Percentiles rank a stretch among this genome's conserved stretches.
These are phyloP conservation scores for Colossoma macropomum DNA, from an alignment of 2,113 vertebrate genomes.

Conservation along the genomic window DNA sequence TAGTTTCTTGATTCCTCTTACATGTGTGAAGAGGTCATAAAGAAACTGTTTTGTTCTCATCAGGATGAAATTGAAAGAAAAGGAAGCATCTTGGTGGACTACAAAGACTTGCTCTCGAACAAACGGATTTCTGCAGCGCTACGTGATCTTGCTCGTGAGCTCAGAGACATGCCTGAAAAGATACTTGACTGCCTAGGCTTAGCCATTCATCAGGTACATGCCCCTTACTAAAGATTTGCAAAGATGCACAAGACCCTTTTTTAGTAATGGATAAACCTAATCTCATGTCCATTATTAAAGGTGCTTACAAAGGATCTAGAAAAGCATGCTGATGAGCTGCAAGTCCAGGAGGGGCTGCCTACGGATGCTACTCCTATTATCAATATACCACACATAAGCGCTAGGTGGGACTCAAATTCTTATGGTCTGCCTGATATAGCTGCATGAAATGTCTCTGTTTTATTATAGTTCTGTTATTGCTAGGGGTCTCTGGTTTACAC, in stretches of 20 bases:
- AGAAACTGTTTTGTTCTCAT: slow-evolving; percentile 46
- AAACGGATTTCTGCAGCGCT: slow-evolving; percentile 70
- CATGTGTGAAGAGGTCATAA: neutral
- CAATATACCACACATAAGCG: slow-evolving; percentile 90
- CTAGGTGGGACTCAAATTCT: slow-evolving; percentile 79
- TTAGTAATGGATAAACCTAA: neutral
- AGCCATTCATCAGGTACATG: slow-evolving; percentile 92
- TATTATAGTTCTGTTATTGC: no score
- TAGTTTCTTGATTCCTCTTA: neutral
- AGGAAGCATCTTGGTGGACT: slow-evolving; percentile 96
- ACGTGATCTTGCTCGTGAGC: slow-evolving; percentile 77
- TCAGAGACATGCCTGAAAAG: slow-evolving; percentile 90
- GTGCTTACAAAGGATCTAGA: slow-evolving; percentile 93
- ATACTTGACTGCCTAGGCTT: slow-evolving; percentile 90
- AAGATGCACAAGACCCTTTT: neutral
- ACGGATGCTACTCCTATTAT: slow-evolving; percentile 82
- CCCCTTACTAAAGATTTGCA: neutral
- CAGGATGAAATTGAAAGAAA: slow-evolving; percentile 99
- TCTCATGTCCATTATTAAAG: slow-evolving; percentile 64
- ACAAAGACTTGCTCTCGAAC: slow-evolving; percentile 83
- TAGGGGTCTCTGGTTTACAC: no score
- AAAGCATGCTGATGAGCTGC: slow-evolving; percentile 87
- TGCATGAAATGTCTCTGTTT: no score
- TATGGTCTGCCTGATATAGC: neutral
- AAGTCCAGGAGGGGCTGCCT: slow-evolving; percentile 85